Evolutionary conservation across 2,797 vertebrate genomes (phyloP).

Genomic region (Siniperca undulata): DNA sequence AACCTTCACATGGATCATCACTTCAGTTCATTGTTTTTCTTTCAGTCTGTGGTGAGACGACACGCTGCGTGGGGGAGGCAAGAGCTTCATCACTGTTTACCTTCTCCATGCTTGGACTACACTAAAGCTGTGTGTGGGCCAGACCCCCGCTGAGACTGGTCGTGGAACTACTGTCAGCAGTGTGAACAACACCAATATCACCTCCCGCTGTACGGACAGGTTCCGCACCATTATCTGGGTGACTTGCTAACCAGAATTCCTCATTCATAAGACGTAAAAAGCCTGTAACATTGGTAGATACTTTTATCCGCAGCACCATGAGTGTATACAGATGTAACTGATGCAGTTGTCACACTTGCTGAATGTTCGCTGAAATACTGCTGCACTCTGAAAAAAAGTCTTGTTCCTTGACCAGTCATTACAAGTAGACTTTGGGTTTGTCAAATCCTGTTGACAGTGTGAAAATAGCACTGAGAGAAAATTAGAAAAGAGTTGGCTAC

Average conservation of each 20-base stretch:
- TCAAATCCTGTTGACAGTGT: slow-evolving; percentile 8
- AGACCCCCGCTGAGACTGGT: slow-evolving; percentile 62
- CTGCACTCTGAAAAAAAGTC: background rate
- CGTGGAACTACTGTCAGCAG: slow-evolving; percentile 69
- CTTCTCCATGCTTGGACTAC: slow-evolving; percentile 71
- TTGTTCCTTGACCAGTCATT: slow-evolving; percentile 18
- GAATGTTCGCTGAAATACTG: background rate
- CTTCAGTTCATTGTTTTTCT: slow-evolving; percentile 75
- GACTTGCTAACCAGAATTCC: slow-evolving; percentile 70
- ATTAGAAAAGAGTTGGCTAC: background rate
- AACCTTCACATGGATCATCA: slow-evolving; percentile 73
- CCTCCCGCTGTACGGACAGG: slow-evolving; percentile 61
- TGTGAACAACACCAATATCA: slow-evolving; percentile 57
- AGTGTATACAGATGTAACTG: slow-evolving; percentile 28
- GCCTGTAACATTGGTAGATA: slow-evolving; percentile 12
- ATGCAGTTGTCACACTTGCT: slow-evolving; percentile 31
- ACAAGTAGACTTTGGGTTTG: slow-evolving; percentile 11
- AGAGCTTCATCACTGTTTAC: slow-evolving; percentile 77
- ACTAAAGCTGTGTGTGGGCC: slow-evolving; percentile 81
- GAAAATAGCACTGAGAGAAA: slow-evolving; percentile 14
- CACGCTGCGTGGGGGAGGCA: slow-evolving; percentile 58
- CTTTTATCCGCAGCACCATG: slow-evolving; percentile 27
- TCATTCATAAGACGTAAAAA: slow-evolving; percentile 57
- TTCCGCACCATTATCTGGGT: slow-evolving; percentile 80
- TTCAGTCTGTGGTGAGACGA: slow-evolving; percentile 75